Evolutionary conservation across 2,797 vertebrate genomes (phyloP).

Genomic region (Hipposideros larvatus): DNA sequence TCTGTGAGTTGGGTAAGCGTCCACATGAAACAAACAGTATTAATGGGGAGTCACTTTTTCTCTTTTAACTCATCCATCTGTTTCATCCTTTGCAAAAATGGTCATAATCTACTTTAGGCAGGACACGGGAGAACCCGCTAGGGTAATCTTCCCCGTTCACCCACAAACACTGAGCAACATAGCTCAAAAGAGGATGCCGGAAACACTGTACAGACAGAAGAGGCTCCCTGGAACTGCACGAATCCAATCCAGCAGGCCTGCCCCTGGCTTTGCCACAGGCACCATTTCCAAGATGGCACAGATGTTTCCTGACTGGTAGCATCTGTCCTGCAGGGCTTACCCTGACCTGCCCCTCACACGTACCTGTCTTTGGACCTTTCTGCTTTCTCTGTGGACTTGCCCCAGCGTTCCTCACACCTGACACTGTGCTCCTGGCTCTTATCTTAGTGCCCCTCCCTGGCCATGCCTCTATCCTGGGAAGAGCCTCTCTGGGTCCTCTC

Average conservation of each 20-base stretch:
- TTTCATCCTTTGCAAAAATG: background rate
- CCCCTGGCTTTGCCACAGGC: background rate
- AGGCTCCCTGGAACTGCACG: background rate
- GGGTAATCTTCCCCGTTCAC: background rate
- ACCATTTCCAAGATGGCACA: background rate
- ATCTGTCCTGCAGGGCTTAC: background rate
- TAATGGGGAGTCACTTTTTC: background rate
- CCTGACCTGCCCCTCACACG: accelerated
- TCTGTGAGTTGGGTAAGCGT: background rate
- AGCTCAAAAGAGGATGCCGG: background rate
- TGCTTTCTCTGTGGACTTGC: background rate
- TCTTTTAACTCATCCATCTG: background rate
- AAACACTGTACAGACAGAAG: background rate
- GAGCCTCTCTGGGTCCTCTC: background rate
- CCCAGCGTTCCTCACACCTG: background rate
- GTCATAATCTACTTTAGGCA: too few species aligned
- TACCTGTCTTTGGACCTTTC: background rate
- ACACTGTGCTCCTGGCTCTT: background rate
- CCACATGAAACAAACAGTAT: background rate
- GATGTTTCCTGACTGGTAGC: background rate
- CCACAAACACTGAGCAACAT: background rate
- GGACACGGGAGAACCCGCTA: background rate
- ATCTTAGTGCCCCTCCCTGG: too few species aligned
- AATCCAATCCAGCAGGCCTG: background rate
- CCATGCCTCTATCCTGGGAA: background rate